phyloP scores from a whole-genome alignment of 1,140 invertebrate genomes.

The Phenacoccus solenopsis region DNA sequence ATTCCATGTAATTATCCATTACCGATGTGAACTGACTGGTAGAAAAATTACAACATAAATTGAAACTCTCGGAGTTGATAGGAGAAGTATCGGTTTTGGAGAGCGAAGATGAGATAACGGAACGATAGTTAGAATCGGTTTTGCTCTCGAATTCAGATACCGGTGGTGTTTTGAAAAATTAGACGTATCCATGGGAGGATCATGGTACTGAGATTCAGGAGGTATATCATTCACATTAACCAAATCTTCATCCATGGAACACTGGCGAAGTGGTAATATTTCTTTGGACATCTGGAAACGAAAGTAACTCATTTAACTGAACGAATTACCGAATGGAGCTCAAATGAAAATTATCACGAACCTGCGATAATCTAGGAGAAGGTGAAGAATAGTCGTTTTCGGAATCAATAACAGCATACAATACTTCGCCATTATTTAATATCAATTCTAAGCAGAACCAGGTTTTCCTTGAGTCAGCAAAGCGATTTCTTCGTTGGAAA shows the following conservation, averaged over 20 bases:
- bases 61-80: background rate
- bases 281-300: background rate
- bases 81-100: background rate
- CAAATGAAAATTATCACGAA: background rate
- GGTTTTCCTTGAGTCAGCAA: slow-evolving; percentile 8
- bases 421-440: slow-evolving; percentile 10
- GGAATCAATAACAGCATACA: background rate
- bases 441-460: slow-evolving; percentile 4
- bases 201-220: background rate
- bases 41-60: background rate
- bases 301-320: background rate
- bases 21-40: background rate
- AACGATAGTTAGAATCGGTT: background rate
- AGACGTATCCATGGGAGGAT: too few relatives aligned
- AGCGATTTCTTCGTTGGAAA: background rate
- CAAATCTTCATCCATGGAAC: background rate
- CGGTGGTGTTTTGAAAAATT: background rate
- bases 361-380: background rate
- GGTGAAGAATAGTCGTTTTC: background rate
- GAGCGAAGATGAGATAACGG: background rate
- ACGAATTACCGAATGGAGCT: background rate
- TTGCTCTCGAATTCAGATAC: background rate
- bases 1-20: background rate
- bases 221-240: background rate
- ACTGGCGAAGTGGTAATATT: background rate